Conservation (phyloP, 2,113 vertebrate species). For the Erinaceus europaeus region DNA sequence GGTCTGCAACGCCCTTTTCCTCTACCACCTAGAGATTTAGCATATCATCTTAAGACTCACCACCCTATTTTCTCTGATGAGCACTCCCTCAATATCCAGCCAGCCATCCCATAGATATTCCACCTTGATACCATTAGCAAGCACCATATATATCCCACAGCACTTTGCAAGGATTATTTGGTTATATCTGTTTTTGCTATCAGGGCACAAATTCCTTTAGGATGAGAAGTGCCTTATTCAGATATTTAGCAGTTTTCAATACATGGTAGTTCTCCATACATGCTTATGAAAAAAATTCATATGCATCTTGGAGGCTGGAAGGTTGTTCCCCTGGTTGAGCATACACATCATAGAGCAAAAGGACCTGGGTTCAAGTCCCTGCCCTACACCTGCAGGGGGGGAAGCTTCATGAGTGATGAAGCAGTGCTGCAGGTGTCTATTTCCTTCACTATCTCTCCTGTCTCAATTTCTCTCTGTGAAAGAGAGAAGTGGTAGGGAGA, state of each 20-base stretch:
- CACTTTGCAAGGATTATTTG: neutral
- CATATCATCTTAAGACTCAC: neutral
- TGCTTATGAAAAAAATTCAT: too few species aligned
- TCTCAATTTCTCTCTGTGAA: too few species aligned
- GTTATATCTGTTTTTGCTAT: neutral
- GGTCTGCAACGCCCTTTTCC: neutral
- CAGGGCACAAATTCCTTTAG: neutral
- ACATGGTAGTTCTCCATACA: neutral
- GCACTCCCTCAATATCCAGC: neutral
- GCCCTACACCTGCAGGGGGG: too few species aligned
- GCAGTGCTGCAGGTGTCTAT: too few species aligned
- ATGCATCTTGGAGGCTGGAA: too few species aligned
- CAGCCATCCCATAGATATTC: neutral
- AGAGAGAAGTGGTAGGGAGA: too few species aligned
- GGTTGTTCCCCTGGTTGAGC: too few species aligned
- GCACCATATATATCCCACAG: neutral
- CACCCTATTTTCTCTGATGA: neutral
- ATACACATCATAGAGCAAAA: too few species aligned
- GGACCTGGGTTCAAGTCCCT: too few species aligned
- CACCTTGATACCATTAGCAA: neutral
- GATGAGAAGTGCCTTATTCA: neutral
- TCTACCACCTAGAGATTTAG: neutral
- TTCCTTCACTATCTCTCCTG: too few species aligned
- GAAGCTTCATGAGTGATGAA: too few species aligned
- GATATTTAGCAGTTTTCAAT: neutral